Percentiles rank a stretch among this genome's conserved stretches.
Conservation (phyloP, 2,113 vertebrate genomes). For the Apus apus region DNA sequence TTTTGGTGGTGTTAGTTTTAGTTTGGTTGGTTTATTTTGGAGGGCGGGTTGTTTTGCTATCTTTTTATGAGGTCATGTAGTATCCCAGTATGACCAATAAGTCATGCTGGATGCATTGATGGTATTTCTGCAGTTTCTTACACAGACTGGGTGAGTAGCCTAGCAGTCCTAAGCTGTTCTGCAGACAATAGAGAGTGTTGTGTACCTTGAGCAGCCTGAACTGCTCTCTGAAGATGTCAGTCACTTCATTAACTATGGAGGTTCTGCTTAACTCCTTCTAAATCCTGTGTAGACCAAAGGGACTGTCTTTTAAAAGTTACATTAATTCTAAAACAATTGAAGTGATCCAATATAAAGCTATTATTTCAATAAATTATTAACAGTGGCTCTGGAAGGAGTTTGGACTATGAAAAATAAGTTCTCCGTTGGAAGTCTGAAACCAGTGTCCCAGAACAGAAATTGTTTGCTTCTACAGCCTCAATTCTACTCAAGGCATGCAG, state of each 20-base stretch:
- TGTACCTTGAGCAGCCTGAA: background rate
- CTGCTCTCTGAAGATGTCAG: background rate
- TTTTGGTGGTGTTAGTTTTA: background rate
- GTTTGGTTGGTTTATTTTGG: background rate
- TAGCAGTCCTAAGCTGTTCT: background rate
- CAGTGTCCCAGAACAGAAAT: slow-evolving; percentile 46
- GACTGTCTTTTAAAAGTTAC: background rate
- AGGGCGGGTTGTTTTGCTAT: background rate
- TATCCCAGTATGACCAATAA: background rate
- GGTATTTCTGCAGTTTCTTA: background rate
- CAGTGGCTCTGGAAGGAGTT: slow-evolving; percentile 75
- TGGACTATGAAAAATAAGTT: slow-evolving; percentile 73
- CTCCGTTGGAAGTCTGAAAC: slow-evolving; percentile 48
- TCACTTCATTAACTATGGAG: background rate
- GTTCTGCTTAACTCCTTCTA: background rate
- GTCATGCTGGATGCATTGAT: background rate
- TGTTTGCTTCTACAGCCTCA: slow-evolving; percentile 67
- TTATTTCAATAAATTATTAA: slow-evolving; percentile 59
- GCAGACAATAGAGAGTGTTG: background rate
- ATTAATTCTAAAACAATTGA: background rate
- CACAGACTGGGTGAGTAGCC: background rate
- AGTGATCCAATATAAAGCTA: background rate
- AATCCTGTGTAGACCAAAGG: background rate
- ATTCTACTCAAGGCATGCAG: slow-evolving; percentile 77
- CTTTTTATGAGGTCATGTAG: background rate